Evolutionary conservation across 2,888 invertebrate species (phyloP).

Genomic region (Chouioia cunea): DNA sequence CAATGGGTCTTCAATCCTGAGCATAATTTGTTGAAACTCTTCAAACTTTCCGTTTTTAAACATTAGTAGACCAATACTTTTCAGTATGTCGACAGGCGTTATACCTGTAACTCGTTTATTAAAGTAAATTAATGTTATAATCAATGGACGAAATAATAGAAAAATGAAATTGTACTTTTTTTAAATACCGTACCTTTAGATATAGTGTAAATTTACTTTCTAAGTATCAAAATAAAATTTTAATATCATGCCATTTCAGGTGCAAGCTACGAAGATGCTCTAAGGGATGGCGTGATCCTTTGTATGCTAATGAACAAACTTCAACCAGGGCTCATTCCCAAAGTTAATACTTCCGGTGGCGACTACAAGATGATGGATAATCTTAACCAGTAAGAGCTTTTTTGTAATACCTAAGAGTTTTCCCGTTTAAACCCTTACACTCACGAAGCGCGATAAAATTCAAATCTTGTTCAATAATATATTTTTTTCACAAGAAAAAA

Average conservation of each 20-base stretch:
- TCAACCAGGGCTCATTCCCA: constrained; percentile 85
- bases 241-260: constrained; percentile 58
- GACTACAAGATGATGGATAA: constrained; percentile 98
- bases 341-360: constrained; percentile 86
- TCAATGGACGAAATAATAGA: too few relatives aligned
- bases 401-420: too few relatives aligned
- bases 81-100: too few relatives aligned
- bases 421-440: not conserved
- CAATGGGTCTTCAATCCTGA: too few relatives aligned
- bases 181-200: not conserved
- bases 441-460: not conserved
- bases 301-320: constrained; percentile 93
- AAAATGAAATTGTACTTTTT: constrained; percentile 3
- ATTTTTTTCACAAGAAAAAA: too few relatives aligned
- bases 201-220: not conserved
- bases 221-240: not conserved
- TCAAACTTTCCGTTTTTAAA: too few relatives aligned
- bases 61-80: too few relatives aligned
- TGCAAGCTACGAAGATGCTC: constrained; percentile 81
- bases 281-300: constrained; percentile 86
- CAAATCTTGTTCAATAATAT: not conserved
- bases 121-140: too few relatives aligned
- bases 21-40: too few relatives aligned
- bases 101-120: too few relatives aligned
- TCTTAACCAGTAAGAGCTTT: constrained; percentile 83